These are phyloP conservation scores for Prionailurus viverrinus DNA, from an alignment of 2,113 vertebrate species.

Conservation along the genomic window DNA sequence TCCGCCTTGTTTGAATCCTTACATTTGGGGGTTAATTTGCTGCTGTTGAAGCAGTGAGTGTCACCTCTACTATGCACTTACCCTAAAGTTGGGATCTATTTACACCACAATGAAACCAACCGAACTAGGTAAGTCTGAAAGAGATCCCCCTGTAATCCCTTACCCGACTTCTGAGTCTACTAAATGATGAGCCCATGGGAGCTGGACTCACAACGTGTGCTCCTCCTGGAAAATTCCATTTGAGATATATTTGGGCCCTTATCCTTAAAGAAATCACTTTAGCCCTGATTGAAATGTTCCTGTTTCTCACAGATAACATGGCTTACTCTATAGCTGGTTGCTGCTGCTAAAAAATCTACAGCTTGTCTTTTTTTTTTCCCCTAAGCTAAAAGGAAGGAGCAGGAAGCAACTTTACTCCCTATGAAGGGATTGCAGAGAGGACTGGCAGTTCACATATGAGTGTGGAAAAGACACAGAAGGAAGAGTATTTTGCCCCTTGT, in stretches of 20 bases:
- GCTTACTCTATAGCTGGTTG: background rate
- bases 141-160: background rate
- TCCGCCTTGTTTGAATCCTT: background rate
- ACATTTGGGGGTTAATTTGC: background rate
- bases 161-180: background rate
- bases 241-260: conserved; percentile 58
- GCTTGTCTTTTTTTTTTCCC: background rate
- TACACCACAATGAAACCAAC: background rate
- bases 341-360: conserved; percentile 30
- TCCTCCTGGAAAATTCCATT: conserved; percentile 73
- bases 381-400: background rate
- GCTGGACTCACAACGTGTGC: background rate
- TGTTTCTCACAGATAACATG: conserved; percentile 59
- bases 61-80: background rate
- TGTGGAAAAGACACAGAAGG: background rate
- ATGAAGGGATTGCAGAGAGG: background rate
- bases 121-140: background rate
- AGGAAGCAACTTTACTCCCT: background rate
- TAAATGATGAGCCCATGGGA: background rate
- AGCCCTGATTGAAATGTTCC: conserved; percentile 45
- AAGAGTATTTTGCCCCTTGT: background rate
- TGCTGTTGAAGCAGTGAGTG: background rate
- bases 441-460: background rate
- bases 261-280: conserved; percentile 72
- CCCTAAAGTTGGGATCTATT: background rate